Evolutionary conservation across 2,797 vertebrate species (phyloP).

Genomic region (Lepus townsendii): DNA sequence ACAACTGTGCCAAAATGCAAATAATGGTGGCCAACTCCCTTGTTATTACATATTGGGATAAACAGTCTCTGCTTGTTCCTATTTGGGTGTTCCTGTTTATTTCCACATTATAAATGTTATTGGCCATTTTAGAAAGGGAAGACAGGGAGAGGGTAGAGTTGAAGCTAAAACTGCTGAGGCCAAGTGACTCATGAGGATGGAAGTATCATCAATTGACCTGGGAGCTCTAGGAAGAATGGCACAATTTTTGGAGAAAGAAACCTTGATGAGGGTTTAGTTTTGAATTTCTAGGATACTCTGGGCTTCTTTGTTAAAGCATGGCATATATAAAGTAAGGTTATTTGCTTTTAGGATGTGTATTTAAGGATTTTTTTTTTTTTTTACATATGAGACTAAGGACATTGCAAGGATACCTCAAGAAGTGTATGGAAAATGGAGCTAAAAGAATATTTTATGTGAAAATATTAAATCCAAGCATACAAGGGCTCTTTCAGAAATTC

Average conservation of each 20-base stretch:
- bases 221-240: too few relatives aligned
- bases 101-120: background rate
- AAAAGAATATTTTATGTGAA: too few relatives aligned
- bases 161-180: background rate
- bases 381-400: background rate
- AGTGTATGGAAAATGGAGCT: too few relatives aligned
- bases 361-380: background rate
- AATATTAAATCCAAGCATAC: too few relatives aligned
- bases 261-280: background rate
- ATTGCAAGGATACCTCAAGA: too few relatives aligned
- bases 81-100: background rate
- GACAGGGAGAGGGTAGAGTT: background rate
- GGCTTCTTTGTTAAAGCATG: background rate
- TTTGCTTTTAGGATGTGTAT: background rate
- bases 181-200: background rate
- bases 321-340: background rate
- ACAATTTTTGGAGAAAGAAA: background rate
- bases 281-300: background rate
- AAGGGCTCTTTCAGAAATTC: too few relatives aligned
- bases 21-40: background rate
- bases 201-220: background rate
- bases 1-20: background rate
- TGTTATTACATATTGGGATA: background rate
- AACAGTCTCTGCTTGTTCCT: background rate
- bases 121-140: background rate